phyloP scores from a whole-genome alignment of 1,140 invertebrate genomes.

The Rhopalosiphum padi region DNA sequence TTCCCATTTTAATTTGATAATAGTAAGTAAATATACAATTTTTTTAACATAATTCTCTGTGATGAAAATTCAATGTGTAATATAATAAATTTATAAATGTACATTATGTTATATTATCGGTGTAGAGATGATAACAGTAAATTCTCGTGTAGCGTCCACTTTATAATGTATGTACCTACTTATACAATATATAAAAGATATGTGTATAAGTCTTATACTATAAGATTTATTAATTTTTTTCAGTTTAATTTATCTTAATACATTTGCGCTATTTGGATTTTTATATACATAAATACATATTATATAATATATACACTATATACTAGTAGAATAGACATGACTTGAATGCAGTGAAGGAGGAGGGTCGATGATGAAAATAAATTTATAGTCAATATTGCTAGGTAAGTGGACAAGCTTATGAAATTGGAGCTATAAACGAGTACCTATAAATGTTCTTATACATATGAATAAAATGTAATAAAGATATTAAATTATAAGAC shows the following conservation, averaged over 20 bases:
- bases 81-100: neutral
- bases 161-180: neutral
- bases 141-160: neutral
- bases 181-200: neutral
- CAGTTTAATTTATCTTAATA: neutral
- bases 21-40: neutral
- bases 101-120: neutral
- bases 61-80: neutral
- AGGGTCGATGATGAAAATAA: neutral
- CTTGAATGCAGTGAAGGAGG: neutral
- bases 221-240: neutral
- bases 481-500: neutral
- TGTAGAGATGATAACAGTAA: neutral
- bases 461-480: neutral
- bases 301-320: no score
- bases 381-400: neutral
- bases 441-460: neutral
- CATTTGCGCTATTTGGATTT: neutral
- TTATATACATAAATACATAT: neutral
- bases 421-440: no score
- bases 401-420: neutral
- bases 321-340: neutral
- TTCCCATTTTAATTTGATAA: neutral
- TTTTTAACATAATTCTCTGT: neutral
- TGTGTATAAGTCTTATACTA: neutral